Conservation (phyloP, 2,797 vertebrate genomes). For the Phaenicophaeus curvirostris region DNA sequence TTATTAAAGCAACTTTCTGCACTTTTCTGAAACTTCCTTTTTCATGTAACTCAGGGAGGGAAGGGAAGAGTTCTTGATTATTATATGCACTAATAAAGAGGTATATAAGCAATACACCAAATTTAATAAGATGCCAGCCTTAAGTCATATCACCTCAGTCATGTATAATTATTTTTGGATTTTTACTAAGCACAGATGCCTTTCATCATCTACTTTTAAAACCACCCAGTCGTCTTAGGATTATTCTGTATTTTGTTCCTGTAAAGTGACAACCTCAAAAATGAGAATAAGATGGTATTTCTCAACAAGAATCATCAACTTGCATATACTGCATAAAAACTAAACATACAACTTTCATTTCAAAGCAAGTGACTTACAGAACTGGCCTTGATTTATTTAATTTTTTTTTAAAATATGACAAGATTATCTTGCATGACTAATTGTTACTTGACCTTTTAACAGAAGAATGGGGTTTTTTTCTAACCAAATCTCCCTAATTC, state of each 20-base stretch:
- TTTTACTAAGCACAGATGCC: background rate
- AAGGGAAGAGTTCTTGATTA: background rate
- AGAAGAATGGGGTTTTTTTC: background rate
- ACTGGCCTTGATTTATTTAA: background rate
- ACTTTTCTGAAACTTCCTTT: background rate
- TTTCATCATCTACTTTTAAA: background rate
- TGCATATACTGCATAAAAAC: background rate
- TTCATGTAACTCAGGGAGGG: background rate
- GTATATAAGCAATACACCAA: background rate
- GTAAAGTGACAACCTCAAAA: background rate
- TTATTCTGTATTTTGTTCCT: background rate
- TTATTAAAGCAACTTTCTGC: background rate
- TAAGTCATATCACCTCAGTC: background rate
- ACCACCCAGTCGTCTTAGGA: background rate
- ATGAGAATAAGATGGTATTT: background rate
- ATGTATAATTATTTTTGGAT: background rate
- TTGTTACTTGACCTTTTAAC: background rate
- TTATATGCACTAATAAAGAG: background rate
- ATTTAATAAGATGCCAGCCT: background rate
- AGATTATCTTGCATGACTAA: background rate
- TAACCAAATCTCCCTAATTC: background rate
- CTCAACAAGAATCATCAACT: background rate
- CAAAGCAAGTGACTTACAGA: background rate
- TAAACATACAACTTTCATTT: background rate
- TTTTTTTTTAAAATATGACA: background rate